Conservation (phyloP, 1,140 invertebrate species). For the Drosophila bifasciata region DNA sequence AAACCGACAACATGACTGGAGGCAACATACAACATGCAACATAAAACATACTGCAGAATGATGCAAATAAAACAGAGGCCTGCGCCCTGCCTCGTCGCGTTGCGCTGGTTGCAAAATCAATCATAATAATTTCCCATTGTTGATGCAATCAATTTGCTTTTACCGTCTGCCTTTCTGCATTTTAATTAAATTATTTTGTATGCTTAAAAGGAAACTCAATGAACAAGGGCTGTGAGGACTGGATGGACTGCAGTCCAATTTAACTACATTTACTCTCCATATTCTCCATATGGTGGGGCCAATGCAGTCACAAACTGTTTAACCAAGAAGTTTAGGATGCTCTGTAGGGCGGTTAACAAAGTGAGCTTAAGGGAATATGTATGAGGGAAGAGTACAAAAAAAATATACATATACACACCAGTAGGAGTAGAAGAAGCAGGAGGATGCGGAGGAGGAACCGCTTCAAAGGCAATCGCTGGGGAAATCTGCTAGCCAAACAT, state of each 20-base stretch:
- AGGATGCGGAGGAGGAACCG: neutral
- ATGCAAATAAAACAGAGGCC: neutral
- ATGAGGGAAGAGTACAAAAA: slow-evolving; percentile 6
- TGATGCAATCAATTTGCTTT: slow-evolving; percentile 46
- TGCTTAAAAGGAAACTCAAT: slow-evolving; percentile 44
- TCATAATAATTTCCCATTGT: slow-evolving; percentile 52
- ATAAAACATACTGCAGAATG: too few species aligned
- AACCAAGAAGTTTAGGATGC: slow-evolving; percentile 52
- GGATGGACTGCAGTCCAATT: slow-evolving; percentile 23
- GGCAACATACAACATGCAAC: neutral
- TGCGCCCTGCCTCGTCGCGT: too few species aligned
- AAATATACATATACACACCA: neutral
- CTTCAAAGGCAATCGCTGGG: slow-evolving; percentile 74
- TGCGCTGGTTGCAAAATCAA: slow-evolving; percentile 30
- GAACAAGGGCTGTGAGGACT: neutral
- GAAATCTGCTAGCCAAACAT: slow-evolving; percentile 77
- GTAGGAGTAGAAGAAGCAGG: slow-evolving; percentile 1
- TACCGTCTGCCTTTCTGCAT: slow-evolving; percentile 33
- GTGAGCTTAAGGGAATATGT: slow-evolving; percentile 65
- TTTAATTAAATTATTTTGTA: slow-evolving; percentile 65
- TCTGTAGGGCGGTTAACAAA: slow-evolving; percentile 65
- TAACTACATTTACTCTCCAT: slow-evolving; percentile 16
- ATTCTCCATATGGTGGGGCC: slow-evolving; percentile 2
- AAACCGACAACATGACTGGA: slow-evolving; percentile 22
- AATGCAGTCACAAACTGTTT: slow-evolving; percentile 47